These are phyloP conservation scores for Eueremaeus valkanovi DNA, from an alignment of 2,888 invertebrate genomes.

Conservation along the genomic window DNA sequence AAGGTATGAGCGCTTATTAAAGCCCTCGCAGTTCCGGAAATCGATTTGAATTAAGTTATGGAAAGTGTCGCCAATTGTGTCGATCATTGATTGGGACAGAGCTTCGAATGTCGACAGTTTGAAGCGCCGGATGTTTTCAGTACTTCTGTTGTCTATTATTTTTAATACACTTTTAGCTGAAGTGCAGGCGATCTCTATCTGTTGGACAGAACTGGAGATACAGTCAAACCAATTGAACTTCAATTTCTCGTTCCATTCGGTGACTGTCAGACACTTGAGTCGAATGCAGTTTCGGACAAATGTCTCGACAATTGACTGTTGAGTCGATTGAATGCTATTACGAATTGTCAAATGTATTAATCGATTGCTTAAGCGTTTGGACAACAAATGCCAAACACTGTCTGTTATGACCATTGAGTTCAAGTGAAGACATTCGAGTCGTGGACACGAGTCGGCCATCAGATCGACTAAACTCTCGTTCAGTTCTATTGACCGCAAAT, in stretches of 20 bases:
- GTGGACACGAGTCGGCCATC: slow-evolving; percentile 24
- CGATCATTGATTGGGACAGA: not conserved
- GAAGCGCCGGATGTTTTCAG: not conserved
- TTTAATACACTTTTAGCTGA: slow-evolving; percentile 4
- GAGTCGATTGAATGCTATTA: slow-evolving; percentile 24
- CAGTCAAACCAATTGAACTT: slow-evolving; percentile 10
- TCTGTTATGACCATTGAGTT: slow-evolving; percentile 31
- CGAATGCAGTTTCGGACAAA: not conserved
- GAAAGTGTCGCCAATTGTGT: slow-evolving; percentile 5
- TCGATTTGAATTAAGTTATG: slow-evolving; percentile 25
- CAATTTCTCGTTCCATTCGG: slow-evolving; percentile 10
- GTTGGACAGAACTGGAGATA: slow-evolving; percentile 6
- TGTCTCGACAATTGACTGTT: not conserved
- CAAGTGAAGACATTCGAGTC: slow-evolving; percentile 36
- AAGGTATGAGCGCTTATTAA: not conserved
- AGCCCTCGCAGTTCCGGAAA: slow-evolving; percentile 1
- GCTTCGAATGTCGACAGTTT: slow-evolving; percentile 18
- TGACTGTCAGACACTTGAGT: slow-evolving; percentile 28
- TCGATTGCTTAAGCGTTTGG: not conserved
- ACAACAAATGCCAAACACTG: not conserved
- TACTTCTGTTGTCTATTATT: not conserved
- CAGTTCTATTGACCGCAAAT: slow-evolving; percentile 21
- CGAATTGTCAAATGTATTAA: slow-evolving; percentile 24
- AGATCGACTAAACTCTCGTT: not conserved
- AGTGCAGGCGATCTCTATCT: slow-evolving; percentile 17